These are phyloP conservation scores for Zoanthus solanderi DNA, from an alignment of 92 coral and sea anemone species.

Conservation along the genomic window DNA sequence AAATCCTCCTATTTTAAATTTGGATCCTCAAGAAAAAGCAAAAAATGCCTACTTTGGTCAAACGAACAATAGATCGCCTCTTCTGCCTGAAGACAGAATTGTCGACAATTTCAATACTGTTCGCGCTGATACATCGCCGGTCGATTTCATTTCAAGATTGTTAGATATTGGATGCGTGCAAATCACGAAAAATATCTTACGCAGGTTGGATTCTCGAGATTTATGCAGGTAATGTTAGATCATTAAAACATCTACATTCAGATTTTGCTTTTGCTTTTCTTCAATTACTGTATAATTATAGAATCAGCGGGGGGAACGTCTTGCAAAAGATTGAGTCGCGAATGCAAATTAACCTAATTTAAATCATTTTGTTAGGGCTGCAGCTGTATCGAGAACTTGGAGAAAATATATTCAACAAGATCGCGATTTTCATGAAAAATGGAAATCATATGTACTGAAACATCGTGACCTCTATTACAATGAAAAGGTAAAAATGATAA, in stretches of 20 bases:
- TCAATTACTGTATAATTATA: background rate
- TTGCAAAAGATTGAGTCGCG: background rate
- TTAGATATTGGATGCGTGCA: constrained; percentile 9
- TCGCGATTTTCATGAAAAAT: constrained; percentile 29
- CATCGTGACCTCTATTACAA: constrained; percentile 1
- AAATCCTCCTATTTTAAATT: constrained; percentile 23
- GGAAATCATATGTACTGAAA: constrained; percentile 7
- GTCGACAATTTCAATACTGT: constrained; percentile 8
- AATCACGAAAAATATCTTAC: constrained; percentile 10
- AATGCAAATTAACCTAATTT: background rate
- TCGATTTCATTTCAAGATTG: constrained; percentile 17
- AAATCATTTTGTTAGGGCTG: background rate
- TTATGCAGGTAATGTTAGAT: constrained; percentile 32
- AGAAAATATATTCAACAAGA: constrained; percentile 26
- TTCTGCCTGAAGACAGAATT: constrained; percentile 36
- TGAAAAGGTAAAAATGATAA: constrained; percentile 9
- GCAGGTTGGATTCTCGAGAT: constrained; percentile 2
- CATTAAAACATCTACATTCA: background rate
- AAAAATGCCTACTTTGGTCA: background rate
- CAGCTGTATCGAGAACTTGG: constrained; percentile 40
- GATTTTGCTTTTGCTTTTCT: background rate
- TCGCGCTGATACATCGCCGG: background rate
- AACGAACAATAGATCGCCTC: constrained; percentile 13
- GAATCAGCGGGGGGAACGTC: background rate
- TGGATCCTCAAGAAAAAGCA: constrained; percentile 8